phyloP scores from a whole-genome alignment of 2,113 vertebrate species.

The Scomber colias region DNA sequence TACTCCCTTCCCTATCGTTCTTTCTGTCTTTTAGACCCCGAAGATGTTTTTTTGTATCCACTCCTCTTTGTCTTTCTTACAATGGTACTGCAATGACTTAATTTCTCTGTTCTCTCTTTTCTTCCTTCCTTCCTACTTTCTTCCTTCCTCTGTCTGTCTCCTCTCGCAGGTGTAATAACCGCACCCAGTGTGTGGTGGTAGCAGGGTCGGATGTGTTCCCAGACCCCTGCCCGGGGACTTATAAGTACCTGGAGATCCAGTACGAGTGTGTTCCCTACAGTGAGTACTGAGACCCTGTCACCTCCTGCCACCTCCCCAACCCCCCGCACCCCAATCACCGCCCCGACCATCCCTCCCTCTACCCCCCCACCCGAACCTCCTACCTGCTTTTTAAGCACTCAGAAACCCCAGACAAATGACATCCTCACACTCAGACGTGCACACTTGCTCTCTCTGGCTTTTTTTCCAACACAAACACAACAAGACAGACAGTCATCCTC shows the following conservation, averaged over 20 bases:
- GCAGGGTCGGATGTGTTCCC: constrained; percentile 93
- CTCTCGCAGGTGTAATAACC: constrained; percentile 91
- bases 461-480: constrained; percentile 59
- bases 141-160: constrained; percentile 8
- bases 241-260: constrained; percentile 97
- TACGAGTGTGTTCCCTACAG: constrained; percentile 97
- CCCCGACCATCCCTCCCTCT: constrained; percentile 62
- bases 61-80: constrained; percentile 63
- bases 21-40: constrained; percentile 71
- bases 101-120: constrained; percentile 15
- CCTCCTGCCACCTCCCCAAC: constrained; percentile 39
- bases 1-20: constrained; percentile 73
- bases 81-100: constrained; percentile 58
- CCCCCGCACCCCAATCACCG: constrained; percentile 52
- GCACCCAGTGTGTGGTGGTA: constrained; percentile 94
- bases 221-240: constrained; percentile 94
- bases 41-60: constrained; percentile 60
- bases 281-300: constrained; percentile 85
- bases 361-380: constrained; percentile 54
- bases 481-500: constrained; percentile 58
- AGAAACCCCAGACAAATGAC: constrained; percentile 40
- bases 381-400: constrained; percentile 25
- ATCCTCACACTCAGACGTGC: constrained; percentile 48
- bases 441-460: constrained; percentile 58
- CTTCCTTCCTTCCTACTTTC: no score